Evolutionary conservation across 2,797 vertebrate species (phyloP), one percentile per base, ranked within the genome.

Genomic region (Fistularia commersonii): DNA sequence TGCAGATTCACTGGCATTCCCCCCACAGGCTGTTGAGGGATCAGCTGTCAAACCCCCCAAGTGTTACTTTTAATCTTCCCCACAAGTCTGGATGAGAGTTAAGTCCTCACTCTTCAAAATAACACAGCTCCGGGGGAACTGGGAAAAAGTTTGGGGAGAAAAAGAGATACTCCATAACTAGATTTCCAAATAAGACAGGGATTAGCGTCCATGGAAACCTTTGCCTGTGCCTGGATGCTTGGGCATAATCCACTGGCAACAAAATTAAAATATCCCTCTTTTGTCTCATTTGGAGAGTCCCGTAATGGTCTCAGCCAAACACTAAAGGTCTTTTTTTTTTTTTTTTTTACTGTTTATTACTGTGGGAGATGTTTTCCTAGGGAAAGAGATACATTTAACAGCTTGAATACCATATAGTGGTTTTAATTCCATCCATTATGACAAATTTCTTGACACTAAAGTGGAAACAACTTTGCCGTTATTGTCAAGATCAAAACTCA

Each of bases 61-160:
- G 72, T 67, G 66, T 76, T 69, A 35, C 23, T 50, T 50, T 56
- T 82, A 78, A 86, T 77, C 74, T 65, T 14, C 59, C 65, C 64
- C 67, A 36, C 42, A 61, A 63, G 57, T 68, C 61, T 48, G 50
- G 55, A 73, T 73, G 66, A 82, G 74, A 73, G 77, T 74, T 74
- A 62, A 69, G 49, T 59, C 59, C 54, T 62, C 46, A 23, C 67
- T 62, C 66, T n/a, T 57, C 37, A 72, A 70, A 78, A 76, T 23
- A 54, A 34, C 46, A 47, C 49, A 50, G 57, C 52, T 69, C 41
- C 6, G 46, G 45, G 62, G 56, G 48, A 54, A 39, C 13, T 61
- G 23, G 59, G 15, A 39, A 51, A 57, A 59, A 13, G 6, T 15
- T 39, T 45, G 48, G 1, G 6, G n/a, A 8, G 23, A 41, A 15